A percentile compares a stretch with the other conserved stretches of the same genome.
Evolutionary conservation across 1,140 invertebrate species (phyloP).

Genomic region (Maniola jurtina): DNA sequence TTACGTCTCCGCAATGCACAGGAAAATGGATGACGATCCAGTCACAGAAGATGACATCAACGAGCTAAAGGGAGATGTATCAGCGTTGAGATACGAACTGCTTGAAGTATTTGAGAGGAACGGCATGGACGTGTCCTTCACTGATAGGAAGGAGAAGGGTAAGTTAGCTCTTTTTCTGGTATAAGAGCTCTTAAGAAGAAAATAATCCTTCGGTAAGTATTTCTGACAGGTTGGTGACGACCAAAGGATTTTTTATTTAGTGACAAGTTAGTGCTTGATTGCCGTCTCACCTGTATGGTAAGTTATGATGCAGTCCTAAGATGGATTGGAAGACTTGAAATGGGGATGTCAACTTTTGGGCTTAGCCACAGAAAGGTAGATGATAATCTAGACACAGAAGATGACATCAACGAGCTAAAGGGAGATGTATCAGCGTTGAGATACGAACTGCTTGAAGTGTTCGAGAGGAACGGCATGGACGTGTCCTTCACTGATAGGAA

Average conservation of each 20-base stretch:
- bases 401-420: slow-evolving; percentile 95
- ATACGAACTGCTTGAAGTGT: slow-evolving; percentile 91
- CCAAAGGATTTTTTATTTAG: too few species aligned
- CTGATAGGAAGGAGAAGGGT: slow-evolving; percentile 86
- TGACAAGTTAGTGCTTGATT: too few species aligned
- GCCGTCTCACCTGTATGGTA: too few species aligned
- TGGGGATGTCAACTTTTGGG: too few species aligned
- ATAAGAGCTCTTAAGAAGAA: background rate
- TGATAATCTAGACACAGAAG: slow-evolving; percentile 90
- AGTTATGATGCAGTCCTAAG: too few species aligned
- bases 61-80: slow-evolving; percentile 94
- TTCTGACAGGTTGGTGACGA: too few species aligned
- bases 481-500: slow-evolving; percentile 84
- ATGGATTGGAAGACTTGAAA: too few species aligned
- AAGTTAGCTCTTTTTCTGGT: slow-evolving; percentile 34
- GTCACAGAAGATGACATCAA: slow-evolving; percentile 96
- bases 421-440: slow-evolving; percentile 90
- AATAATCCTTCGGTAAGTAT: too few species aligned
- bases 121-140: slow-evolving; percentile 87
- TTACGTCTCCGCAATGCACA: slow-evolving; percentile 89
- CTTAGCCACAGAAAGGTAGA: slow-evolving; percentile 88
- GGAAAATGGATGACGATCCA: slow-evolving; percentile 85
- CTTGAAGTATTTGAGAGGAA: slow-evolving; percentile 90
- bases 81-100: slow-evolving; percentile 89
- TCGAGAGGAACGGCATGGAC: slow-evolving; percentile 89